Percentiles rank a stretch among this genome's conserved stretches.
These are phyloP conservation scores for Caenorhabditis elegans DNA, from an alignment of 1,140 invertebrate species.

Conservation along the genomic window WBcel235 BX284605.5:13837501-13838000, in stretches of 20 bases:
- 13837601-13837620: background rate
- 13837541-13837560: no score
- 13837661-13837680: background rate
- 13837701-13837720: background rate
- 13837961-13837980: background rate
- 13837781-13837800: background rate
- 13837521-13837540: no score
- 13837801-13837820: background rate
- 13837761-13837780: background rate
- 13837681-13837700: background rate
- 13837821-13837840: background rate
- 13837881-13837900: background rate
- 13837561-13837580: no score
- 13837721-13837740: background rate
- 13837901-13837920: background rate
- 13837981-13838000: background rate
- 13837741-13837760: background rate
- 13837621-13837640: background rate
- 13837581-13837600: no score
- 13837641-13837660: background rate
- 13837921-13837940: background rate
- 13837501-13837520: no score
- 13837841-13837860: background rate
- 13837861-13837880: background rate
- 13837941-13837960: conserved; percentile 6